phyloP scores from a whole-genome alignment of 2,113 vertebrate genomes.

The Ammodytes marinus region DNA sequence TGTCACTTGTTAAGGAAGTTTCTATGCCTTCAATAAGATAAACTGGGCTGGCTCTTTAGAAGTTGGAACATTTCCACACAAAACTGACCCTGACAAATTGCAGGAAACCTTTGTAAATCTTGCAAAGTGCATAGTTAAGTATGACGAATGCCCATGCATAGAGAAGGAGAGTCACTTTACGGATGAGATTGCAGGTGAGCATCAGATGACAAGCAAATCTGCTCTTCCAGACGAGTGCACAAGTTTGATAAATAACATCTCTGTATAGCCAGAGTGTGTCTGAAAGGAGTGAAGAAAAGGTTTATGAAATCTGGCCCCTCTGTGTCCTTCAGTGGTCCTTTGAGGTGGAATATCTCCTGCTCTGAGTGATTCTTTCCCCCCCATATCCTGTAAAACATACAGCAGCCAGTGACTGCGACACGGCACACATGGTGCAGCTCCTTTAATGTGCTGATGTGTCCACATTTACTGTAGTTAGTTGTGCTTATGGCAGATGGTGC shows the following conservation, averaged over 20 bases:
- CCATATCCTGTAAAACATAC: constrained; percentile 45
- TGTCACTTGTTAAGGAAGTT: not conserved
- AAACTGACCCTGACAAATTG: not conserved
- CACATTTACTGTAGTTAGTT: constrained; percentile 72
- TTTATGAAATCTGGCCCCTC: not conserved
- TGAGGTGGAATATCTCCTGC: constrained; percentile 40
- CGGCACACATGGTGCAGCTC: constrained; percentile 39
- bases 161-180: not conserved
- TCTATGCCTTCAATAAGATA: not conserved
- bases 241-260: constrained; percentile 1
- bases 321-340: constrained; percentile 53
- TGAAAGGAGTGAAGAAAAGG: not conserved
- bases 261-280: not conserved
- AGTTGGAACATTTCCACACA: not conserved
- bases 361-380: not conserved
- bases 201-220: constrained; percentile 10
- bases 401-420: constrained; percentile 23
- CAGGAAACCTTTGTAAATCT: not conserved
- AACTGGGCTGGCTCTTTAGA: not conserved
- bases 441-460: constrained; percentile 79
- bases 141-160: not conserved
- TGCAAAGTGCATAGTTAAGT: not conserved
- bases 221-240: not conserved
- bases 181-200: not conserved
- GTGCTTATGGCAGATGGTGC: constrained; percentile 75